Percentiles rank a stretch among this genome's conserved stretches.
Conservation (phyloP, 2,888 invertebrate species). For the Pristionchus entomophagus region DNA sequence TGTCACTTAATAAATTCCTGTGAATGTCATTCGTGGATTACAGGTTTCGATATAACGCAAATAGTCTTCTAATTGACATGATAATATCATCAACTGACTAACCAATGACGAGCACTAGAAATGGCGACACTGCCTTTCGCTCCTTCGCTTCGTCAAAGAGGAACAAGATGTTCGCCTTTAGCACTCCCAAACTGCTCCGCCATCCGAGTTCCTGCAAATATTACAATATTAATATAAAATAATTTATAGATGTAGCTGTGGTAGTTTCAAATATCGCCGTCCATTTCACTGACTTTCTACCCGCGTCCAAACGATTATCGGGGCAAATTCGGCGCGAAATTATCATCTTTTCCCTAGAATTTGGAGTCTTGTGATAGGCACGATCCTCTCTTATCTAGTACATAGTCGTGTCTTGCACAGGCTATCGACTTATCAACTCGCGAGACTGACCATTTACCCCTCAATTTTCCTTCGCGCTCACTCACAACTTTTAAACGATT, state of each 20-base stretch:
- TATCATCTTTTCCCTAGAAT: slow-evolving; percentile 23
- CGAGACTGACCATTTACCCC: slow-evolving; percentile 14
- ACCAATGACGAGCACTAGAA: slow-evolving; percentile 68
- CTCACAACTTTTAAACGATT: background rate
- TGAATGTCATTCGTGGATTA: too few species aligned
- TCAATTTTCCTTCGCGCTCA: background rate
- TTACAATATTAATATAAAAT: background rate
- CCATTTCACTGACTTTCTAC: slow-evolving; percentile 9
- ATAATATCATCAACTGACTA: background rate
- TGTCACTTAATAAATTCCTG: too few species aligned
- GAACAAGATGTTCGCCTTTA: slow-evolving; percentile 74
- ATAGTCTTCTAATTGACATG: too few species aligned
- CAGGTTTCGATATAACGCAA: too few species aligned
- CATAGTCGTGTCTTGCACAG: slow-evolving; percentile 39
- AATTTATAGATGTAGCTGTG: background rate
- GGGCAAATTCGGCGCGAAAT: slow-evolving; percentile 12
- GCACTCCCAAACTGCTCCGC: slow-evolving; percentile 67
- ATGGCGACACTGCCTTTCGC: slow-evolving; percentile 60
- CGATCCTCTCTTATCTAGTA: slow-evolving; percentile 46
- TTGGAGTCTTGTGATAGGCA: slow-evolving; percentile 21
- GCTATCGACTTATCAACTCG: slow-evolving; percentile 15
- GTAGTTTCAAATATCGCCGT: background rate
- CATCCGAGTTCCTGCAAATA: slow-evolving; percentile 73
- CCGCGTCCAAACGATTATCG: slow-evolving; percentile 15
- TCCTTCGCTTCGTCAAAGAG: slow-evolving; percentile 66